Evolutionary conservation across 1,140 invertebrate species (phyloP), one percentile per base, ranked within the genome.

Genomic region (Idris sp.): DNA sequence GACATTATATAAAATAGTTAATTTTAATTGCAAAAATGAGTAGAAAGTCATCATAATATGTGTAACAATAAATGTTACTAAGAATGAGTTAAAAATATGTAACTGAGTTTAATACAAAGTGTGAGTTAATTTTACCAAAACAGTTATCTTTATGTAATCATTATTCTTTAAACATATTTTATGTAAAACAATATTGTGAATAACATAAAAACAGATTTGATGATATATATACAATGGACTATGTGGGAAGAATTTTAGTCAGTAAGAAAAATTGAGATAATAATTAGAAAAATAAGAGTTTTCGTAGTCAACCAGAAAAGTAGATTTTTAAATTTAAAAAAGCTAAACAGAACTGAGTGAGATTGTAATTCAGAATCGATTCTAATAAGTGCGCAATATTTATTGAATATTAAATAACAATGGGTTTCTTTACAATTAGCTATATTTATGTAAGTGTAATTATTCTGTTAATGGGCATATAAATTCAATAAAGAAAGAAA

Each of bases 261-360:
- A 51, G 44, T 84, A 81, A 83, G 78, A n/a, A 76, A 78, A 80
- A 84, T 85, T 51, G 68, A 83, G 85, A 87, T 87, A 87, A 87
- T 87, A 87, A 87, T 86, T 87, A 87, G 85, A 35, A 4, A 76
- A 13, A 64, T 87, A 87, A 87, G 84, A 69, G 65, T 83, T 80
- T 46, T 46, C 58, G 31, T 61, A 43, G 6, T 22, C 19, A 22
- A 22, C 2, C 13, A 2, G 1, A 10, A 11, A 14, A 48, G 41
- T 13, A n/a, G n/a, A n/a, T n/a, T n/a, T n/a, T n/a, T n/a, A n/a
- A n/a, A n/a, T n/a, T n/a, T n/a, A n/a, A n/a, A n/a, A n/a, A n/a
- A 15, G 38, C 41, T 30, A 25, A 35, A 5, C 56, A 54, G 8
- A 53, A 33, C 43, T 53, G 41, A 71, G 43, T 48, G 43, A 56